These are phyloP conservation scores for Microcaecilia unicolor DNA, from an alignment of 2,797 vertebrate genomes.

Conservation along the genomic window DNA sequence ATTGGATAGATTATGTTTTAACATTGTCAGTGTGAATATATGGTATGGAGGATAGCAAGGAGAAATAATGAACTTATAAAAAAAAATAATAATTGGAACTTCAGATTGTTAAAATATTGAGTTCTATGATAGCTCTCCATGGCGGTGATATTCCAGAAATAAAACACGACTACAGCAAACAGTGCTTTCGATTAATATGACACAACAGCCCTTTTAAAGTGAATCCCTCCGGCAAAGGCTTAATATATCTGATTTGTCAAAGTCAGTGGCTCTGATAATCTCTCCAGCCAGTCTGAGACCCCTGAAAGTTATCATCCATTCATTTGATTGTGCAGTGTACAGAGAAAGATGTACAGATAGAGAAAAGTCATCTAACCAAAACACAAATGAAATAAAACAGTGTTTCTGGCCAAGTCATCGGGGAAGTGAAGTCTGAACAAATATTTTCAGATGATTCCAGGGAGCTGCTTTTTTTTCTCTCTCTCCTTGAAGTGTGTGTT, in stretches of 20 bases:
- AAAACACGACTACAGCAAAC: too few relatives aligned
- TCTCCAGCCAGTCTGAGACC: constrained; percentile 54
- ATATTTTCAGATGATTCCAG: too few relatives aligned
- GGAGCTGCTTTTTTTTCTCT: too few relatives aligned
- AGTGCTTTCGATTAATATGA: not conserved
- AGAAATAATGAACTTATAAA: too few relatives aligned
- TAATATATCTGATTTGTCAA: constrained; percentile 72
- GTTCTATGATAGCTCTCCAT: not conserved
- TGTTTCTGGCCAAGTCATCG: not conserved
- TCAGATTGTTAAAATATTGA: not conserved
- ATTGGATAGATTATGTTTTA: too few relatives aligned
- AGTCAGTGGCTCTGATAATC: constrained; percentile 63
- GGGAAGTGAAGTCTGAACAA: not conserved
- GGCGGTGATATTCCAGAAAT: not conserved
- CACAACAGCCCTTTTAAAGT: constrained; percentile 10
- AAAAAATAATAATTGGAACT: constrained; percentile 10
- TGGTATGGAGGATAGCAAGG: too few relatives aligned
- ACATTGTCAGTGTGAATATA: too few relatives aligned
- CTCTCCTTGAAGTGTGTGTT: too few relatives aligned
- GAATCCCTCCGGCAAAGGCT: constrained; percentile 54
- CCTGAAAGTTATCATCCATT: constrained; percentile 42
- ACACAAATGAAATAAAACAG: constrained; percentile 2
- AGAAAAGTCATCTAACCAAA: constrained; percentile 1
- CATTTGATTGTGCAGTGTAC: constrained; percentile 31
- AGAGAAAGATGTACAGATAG: not conserved